Conservation (phyloP, 2,888 invertebrate genomes). For the Malthinus flaveolus region DNA sequence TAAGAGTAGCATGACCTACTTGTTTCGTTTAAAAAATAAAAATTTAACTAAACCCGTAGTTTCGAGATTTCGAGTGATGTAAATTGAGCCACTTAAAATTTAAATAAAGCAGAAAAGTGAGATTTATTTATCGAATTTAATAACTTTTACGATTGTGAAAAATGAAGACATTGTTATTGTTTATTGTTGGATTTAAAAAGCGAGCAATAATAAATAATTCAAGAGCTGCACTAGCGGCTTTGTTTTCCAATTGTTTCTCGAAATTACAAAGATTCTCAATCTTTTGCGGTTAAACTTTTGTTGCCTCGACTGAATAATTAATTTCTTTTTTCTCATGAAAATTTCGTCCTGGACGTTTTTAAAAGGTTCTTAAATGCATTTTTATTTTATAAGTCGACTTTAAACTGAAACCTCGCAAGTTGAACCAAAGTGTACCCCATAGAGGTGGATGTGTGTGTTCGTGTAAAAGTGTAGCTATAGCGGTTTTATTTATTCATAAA, state of each 20-base stretch:
- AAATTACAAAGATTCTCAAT: conserved; percentile 21
- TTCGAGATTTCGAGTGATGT: not conserved
- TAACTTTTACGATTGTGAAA: not conserved
- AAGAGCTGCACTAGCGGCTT: conserved; percentile 14
- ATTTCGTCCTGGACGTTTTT: not conserved
- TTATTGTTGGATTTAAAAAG: conserved; percentile 1
- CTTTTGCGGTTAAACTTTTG: conserved; percentile 16
- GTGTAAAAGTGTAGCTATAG: not conserved
- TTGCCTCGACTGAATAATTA: conserved; percentile 21
- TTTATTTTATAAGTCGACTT: not conserved
- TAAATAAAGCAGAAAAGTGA: not conserved
- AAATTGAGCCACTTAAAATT: not conserved
- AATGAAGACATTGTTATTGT: not conserved
- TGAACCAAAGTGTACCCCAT: too few species aligned
- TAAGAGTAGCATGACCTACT: too few species aligned
- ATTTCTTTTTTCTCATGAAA: conserved; percentile 8
- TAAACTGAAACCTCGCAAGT: too few species aligned
- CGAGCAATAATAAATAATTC: conserved; percentile 16
- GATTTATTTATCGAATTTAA: not conserved
- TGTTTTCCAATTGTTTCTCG: conserved; percentile 14
- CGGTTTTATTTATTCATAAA: not conserved
- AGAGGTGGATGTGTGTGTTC: too few species aligned
- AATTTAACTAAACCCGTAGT: too few species aligned
- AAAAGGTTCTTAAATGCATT: not conserved
- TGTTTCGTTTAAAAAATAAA: too few species aligned